These are phyloP conservation scores for Lithodes maja DNA, from an alignment of 2,888 invertebrate genomes.

Conservation along the genomic window DNA sequence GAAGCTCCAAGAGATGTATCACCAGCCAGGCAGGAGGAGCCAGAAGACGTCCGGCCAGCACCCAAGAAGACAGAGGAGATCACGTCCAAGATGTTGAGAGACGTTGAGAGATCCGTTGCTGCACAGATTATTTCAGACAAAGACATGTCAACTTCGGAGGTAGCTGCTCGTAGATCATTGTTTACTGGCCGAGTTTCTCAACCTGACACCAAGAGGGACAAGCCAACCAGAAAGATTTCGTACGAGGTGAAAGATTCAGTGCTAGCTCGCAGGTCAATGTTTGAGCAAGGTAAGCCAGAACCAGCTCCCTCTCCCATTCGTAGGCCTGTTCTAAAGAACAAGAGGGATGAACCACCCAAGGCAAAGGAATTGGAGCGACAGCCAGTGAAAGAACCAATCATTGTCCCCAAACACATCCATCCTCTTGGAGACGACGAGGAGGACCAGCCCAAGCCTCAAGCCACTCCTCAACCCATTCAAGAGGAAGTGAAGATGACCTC, in stretches of 20 bases:
- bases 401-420: slow-evolving; percentile 64
- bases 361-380: slow-evolving; percentile 25
- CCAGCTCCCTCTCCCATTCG: slow-evolving; percentile 25
- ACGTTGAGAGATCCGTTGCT: slow-evolving; percentile 30
- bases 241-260: slow-evolving; percentile 63
- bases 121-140: slow-evolving; percentile 42
- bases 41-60: background rate
- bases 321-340: slow-evolving; percentile 43
- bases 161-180: slow-evolving; percentile 43
- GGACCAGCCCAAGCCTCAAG: slow-evolving; percentile 13
- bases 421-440: slow-evolving; percentile 58
- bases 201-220: slow-evolving; percentile 38
- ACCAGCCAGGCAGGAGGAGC: slow-evolving; percentile 24
- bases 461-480: slow-evolving; percentile 22
- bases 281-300: slow-evolving; percentile 51
- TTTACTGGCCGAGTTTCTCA: slow-evolving; percentile 22
- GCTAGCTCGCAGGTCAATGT: slow-evolving; percentile 43
- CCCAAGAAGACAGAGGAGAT: slow-evolving; percentile 36
- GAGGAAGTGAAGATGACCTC: slow-evolving; percentile 48
- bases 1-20: background rate
- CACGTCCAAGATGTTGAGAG: slow-evolving; percentile 9
- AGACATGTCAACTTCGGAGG: slow-evolving; percentile 42
- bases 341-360: slow-evolving; percentile 15
- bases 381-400: slow-evolving; percentile 65
- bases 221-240: slow-evolving; percentile 43